Base-by-base conservation (phyloP, 2,888 invertebrate species). In the Papilio protenor region DNA sequence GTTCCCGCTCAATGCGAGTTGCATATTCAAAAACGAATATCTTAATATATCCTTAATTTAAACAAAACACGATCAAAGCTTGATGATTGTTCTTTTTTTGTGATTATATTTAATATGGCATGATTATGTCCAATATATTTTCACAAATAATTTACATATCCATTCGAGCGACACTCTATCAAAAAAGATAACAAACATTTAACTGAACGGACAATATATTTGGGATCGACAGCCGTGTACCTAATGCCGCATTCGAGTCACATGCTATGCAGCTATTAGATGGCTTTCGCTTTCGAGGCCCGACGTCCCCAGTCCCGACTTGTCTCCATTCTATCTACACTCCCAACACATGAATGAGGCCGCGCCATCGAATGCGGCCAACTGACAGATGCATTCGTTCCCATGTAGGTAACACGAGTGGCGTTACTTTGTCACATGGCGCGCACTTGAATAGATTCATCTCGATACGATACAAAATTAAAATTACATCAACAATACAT, bases 311-410 rank as follows among this genome's bases (percentile, higher is more conserved):
- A 59, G 81, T 78, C 82, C 81, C 81, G 80, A 80, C 83, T 84
- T 85, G 85, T 86, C 85, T 79, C 81, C 82, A 82, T 84, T 83
- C 81, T 79, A 79, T 82, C 79, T 79, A 80, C 80, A 80, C 77
- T 57, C 61, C 49, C 81, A 87, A 86, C 87, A 85, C 83, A 87
- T 88, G 88, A 88, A 88, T 88, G 88, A 89, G 86, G 84, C 84
- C 85, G 82, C 81, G 80, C 86, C 85, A 88, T 90, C 86, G 87
- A 87, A 84, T 85, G 82, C 80, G 81, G 84, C 81, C 77, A 81
- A 84, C 82, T 83, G 90, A 89, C 91, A 90, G 88, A 88, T 89
- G 90, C 85, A 89, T 87, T 88, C 88, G 86, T 87, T 88, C 87
- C 88, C 88, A 88, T 87, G 87, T 87, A 85, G 86, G 87, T 86